Evolutionary conservation across 1,140 invertebrate genomes (phyloP).

Genomic region (Drosophila malerkotliana): DNA sequence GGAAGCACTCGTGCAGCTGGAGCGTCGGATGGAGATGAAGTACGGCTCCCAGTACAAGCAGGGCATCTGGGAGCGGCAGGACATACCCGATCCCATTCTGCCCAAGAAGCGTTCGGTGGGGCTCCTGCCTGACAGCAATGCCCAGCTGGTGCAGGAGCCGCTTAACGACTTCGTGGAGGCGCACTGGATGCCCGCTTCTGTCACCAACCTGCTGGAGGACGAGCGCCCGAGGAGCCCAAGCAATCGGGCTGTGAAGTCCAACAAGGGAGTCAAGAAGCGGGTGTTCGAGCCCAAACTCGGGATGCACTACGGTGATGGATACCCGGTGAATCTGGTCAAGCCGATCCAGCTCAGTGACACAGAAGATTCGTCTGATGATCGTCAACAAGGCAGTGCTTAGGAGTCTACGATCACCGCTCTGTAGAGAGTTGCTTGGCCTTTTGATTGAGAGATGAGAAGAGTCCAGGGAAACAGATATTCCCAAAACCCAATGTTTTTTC

Average conservation of each 20-base stretch:
- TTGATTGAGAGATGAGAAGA: background rate
- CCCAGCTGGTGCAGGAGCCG: background rate
- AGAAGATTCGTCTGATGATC: background rate
- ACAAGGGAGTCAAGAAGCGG: background rate
- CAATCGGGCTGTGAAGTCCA: background rate
- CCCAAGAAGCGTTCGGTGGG: no score
- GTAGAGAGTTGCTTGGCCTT: background rate
- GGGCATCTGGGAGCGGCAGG: slow-evolving; percentile 11
- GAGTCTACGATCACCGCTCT: no score
- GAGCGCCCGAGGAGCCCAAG: background rate
- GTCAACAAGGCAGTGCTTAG: no score
- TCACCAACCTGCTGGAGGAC: background rate
- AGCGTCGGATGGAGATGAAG: background rate
- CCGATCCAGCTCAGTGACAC: background rate
- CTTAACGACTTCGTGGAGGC: background rate
- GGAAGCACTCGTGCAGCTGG: background rate
- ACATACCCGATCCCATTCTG: slow-evolving; percentile 5
- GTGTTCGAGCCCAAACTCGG: background rate
- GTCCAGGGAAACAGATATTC: background rate
- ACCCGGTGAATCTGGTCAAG: background rate
- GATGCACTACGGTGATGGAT: background rate
- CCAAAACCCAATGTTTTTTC: slow-evolving; percentile 18
- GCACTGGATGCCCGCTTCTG: background rate
- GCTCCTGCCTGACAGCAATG: background rate
- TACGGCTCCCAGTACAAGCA: slow-evolving; percentile 22